A percentile compares a stretch with the other conserved stretches of the same genome.
phyloP scores from a whole-genome alignment of 2,113 vertebrate species.

The Caranx ignobilis region DNA sequence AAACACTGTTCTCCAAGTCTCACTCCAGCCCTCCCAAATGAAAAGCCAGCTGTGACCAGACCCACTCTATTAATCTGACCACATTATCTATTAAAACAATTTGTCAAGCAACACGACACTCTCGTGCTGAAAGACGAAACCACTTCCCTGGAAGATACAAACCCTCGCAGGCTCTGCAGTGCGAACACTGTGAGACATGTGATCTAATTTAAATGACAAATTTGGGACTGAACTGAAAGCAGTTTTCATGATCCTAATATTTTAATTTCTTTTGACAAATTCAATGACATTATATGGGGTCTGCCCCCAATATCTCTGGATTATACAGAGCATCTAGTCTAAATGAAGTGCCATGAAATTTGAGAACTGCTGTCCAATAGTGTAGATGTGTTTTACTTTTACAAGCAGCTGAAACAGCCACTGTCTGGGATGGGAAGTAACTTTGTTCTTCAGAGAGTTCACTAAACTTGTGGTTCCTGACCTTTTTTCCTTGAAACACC shows the following conservation, averaged over 20 bases:
- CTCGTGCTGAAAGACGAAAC: background rate
- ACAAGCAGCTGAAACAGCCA: too few relatives aligned
- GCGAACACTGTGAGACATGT: background rate
- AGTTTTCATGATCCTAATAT: background rate
- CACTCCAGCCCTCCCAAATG: slow-evolving; percentile 22
- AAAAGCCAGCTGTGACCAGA: slow-evolving; percentile 62
- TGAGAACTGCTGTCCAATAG: background rate
- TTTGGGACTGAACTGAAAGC: background rate
- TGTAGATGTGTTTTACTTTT: background rate
- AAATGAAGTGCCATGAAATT: too few relatives aligned
- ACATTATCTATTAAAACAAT: slow-evolving; percentile 38
- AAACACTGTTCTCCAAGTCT: slow-evolving; percentile 10
- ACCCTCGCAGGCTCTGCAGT: background rate
- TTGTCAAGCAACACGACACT: slow-evolving; percentile 16
- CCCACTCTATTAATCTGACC: slow-evolving; percentile 44
- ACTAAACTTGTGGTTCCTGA: too few relatives aligned
- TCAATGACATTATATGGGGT: background rate
- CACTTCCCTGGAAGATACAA: background rate
- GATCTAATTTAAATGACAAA: background rate
- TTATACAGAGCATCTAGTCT: background rate
- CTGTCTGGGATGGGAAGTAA: too few relatives aligned
- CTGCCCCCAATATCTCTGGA: background rate
- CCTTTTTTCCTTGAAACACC: too few relatives aligned
- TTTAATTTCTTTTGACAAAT: background rate
- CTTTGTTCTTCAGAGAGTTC: too few relatives aligned